Evolutionary conservation across 2,888 invertebrate species (phyloP), one percentile per base, ranked within the genome.

Genomic region (Oxycera nigricornis): DNA sequence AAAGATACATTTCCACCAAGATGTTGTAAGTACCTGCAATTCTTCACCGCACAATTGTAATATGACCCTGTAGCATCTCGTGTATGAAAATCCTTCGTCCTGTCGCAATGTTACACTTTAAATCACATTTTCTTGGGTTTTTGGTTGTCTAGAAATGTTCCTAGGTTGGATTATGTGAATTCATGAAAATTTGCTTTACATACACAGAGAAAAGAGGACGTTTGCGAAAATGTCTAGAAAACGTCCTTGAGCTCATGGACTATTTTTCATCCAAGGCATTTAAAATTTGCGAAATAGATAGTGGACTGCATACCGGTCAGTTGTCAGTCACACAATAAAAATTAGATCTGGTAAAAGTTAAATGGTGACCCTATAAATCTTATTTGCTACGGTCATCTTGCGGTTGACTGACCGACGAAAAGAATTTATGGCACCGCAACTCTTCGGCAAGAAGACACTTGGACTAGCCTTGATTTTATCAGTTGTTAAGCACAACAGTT

Each of bases 61-160:
- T 31, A 22, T 70, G 70, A 70, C 31, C 70, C 70, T 55, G 70
- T 6, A 68, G 68, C 46, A 26, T 17, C 30, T 46, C 14, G 22
- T 2, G 22, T n/a, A 55, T 55, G 55, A 55, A 55, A 24, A 2
- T 55, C 20, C 55, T 55, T 24, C 20, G 24, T 39, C 6, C 28
- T 68, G 39, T 50, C 55, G 70, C 70, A 70, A 70, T 70, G 70
- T 70, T 70, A 70, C 70, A 70, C 70, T 70, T 70, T 70, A 70
- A 70, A 70, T 70, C 55, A 70, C 55, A 22, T 70, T 55, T 70
- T 35, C 65, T 22, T 59, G 59, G 59, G 59, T 59, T 39, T 14
- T 14, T n/a, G 14, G 28, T 57, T 26, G 30, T 26, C 41, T 24
- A 26, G 65, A 39, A 41, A 24, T 39, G 39, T 65, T 65, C 41